Percentiles rank a stretch among this genome's conserved stretches.
Evolutionary conservation across 2,888 invertebrate species (phyloP).

Genomic region (Cylloceria caligata): DNA sequence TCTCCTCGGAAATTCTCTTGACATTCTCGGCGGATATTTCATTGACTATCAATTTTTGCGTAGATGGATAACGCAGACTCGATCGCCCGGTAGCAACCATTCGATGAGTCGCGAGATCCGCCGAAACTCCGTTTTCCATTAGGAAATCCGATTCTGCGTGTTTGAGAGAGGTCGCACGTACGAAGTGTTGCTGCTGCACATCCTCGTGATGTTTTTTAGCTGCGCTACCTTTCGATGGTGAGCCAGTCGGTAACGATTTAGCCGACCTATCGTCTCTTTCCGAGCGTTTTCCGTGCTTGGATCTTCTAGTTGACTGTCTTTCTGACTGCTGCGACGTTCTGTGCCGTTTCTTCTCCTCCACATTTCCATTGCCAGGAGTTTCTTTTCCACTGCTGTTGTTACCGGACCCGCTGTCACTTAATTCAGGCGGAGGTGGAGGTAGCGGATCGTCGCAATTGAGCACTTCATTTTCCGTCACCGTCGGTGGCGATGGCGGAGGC

Average conservation of each 20-base stretch:
- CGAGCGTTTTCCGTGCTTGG: slow-evolving; percentile 75
- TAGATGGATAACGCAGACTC: slow-evolving; percentile 84
- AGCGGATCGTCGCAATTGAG: slow-evolving; percentile 88
- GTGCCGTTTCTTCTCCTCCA: slow-evolving; percentile 74
- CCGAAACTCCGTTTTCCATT: slow-evolving; percentile 76
- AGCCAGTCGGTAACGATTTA: slow-evolving; percentile 73
- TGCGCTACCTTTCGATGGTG: slow-evolving; percentile 68
- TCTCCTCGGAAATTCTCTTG: slow-evolving; percentile 79
- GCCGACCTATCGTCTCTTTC: slow-evolving; percentile 73
- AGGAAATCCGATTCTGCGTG: slow-evolving; percentile 73
- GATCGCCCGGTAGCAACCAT: slow-evolving; percentile 84
- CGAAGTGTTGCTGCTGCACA: slow-evolving; percentile 60
- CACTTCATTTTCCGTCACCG: slow-evolving; percentile 87
- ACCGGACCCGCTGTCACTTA: slow-evolving; percentile 72
- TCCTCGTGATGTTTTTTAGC: slow-evolving; percentile 70
- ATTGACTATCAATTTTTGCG: slow-evolving; percentile 85
- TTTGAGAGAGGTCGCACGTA: slow-evolving; percentile 68
- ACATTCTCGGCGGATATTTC: slow-evolving; percentile 82
- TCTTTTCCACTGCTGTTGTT: slow-evolving; percentile 77
- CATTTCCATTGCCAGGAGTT: background rate
- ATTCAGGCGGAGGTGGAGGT: slow-evolving; percentile 88
- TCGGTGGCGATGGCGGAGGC: slow-evolving; percentile 88
- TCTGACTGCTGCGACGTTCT: slow-evolving; percentile 73
- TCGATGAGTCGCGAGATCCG: slow-evolving; percentile 77
- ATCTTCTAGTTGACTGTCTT: slow-evolving; percentile 78